Evolutionary conservation across 2,113 vertebrate genomes (phyloP).

Genomic region (Oreochromis aureus): DNA sequence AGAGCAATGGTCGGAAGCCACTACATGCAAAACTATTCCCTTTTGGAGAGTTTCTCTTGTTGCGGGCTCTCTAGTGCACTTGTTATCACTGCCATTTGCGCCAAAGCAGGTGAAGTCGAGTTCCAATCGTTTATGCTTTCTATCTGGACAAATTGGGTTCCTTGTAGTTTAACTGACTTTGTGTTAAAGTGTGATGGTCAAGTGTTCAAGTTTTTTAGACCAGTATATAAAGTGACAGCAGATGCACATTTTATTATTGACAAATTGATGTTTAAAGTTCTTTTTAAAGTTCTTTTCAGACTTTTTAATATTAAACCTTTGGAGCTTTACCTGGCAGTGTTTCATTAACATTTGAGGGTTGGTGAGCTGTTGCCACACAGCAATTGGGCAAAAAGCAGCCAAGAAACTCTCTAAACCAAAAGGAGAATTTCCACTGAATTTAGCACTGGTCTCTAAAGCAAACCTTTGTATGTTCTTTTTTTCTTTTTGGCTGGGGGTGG

Average conservation of each 20-base stretch:
- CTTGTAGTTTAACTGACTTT: not conserved
- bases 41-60: not conserved
- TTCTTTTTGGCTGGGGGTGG: not conserved
- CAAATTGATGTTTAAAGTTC: not conserved
- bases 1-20: not conserved
- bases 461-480: not conserved
- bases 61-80: not conserved
- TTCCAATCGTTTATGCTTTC: not conserved
- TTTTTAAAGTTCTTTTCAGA: not conserved
- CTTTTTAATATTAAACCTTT: not conserved
- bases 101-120: not conserved
- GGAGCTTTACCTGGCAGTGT: not conserved
- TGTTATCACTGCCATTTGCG: not conserved
- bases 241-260: not conserved
- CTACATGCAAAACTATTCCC: not conserved
- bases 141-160: not conserved
- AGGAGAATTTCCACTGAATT: not conserved
- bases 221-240: not conserved
- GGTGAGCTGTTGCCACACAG: not conserved
- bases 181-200: not conserved
- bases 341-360: not conserved
- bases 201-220: not conserved
- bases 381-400: not conserved
- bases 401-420: not conserved
- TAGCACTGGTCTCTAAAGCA: not conserved